These are phyloP conservation scores for Anolis apletophallus DNA, from an alignment of 2,797 vertebrate species.

Conservation along the genomic window DNA sequence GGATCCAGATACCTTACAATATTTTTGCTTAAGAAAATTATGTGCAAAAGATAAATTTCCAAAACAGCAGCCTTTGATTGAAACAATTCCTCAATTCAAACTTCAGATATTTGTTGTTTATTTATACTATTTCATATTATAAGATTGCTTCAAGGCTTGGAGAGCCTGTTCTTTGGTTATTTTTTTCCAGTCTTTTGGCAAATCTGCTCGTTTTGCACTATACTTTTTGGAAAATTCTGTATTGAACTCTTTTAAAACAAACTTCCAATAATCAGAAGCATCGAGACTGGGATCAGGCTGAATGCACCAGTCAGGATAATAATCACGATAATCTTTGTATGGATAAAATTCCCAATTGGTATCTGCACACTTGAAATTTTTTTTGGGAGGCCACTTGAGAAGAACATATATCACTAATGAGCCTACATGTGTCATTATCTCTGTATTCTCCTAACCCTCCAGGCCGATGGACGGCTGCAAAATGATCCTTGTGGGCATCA, in stretches of 20 bases:
- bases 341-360: neutral
- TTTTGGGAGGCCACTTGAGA: neutral
- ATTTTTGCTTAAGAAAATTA: too few relatives aligned
- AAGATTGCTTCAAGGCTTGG: neutral
- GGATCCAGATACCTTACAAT: too few relatives aligned
- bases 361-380: neutral
- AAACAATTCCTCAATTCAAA: too few relatives aligned
- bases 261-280: constrained; percentile 42
- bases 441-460: constrained; percentile 11
- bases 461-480: constrained; percentile 30
- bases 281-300: constrained; percentile 10
- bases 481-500: constrained; percentile 23
- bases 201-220: neutral
- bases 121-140: neutral
- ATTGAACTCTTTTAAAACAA: constrained; percentile 35
- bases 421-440: neutral
- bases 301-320: constrained; percentile 36
- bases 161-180: neutral
- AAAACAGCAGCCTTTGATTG: too few relatives aligned
- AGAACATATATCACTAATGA: neutral
- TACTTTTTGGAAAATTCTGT: neutral
- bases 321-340: constrained; percentile 11
- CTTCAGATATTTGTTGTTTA: too few relatives aligned
- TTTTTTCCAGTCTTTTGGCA: neutral
- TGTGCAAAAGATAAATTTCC: too few relatives aligned